phyloP scores from a whole-genome alignment of 2,888 invertebrate genomes.

The Venusia cambrica region DNA sequence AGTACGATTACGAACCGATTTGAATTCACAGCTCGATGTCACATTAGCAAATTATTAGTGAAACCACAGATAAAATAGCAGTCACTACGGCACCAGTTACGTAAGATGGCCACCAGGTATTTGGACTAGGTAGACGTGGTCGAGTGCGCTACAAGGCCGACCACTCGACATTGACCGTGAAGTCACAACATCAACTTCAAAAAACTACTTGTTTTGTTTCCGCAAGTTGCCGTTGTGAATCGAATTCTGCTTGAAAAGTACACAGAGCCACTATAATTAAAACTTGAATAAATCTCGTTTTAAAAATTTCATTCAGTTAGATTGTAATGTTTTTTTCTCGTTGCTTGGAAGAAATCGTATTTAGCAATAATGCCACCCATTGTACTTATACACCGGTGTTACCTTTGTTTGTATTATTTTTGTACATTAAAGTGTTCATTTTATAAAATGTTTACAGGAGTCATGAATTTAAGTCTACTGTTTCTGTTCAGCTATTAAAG shows the following conservation, averaged over 20 bases:
- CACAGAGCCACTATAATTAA: too few species aligned
- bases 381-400: too few species aligned
- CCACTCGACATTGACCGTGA: constrained; percentile 77
- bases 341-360: too few species aligned
- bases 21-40: constrained; percentile 44
- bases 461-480: too few species aligned
- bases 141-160: constrained; percentile 66
- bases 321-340: too few species aligned
- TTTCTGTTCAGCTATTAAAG: too few species aligned
- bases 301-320: not conserved
- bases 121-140: constrained; percentile 61
- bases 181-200: constrained; percentile 58
- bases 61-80: constrained; percentile 13
- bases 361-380: too few species aligned
- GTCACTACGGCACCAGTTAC: constrained; percentile 42
- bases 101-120: constrained; percentile 59
- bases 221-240: constrained; percentile 59
- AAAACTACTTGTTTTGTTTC: constrained; percentile 68
- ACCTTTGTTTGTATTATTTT: too few species aligned
- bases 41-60: constrained; percentile 61
- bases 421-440: too few species aligned
- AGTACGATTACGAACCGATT: constrained; percentile 44
- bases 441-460: too few species aligned
- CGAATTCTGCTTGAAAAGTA: constrained; percentile 41
- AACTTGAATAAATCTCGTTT: too few species aligned